Base-by-base conservation (phyloP, 2,113 vertebrate species). In the Dicaeum eximium region DNA sequence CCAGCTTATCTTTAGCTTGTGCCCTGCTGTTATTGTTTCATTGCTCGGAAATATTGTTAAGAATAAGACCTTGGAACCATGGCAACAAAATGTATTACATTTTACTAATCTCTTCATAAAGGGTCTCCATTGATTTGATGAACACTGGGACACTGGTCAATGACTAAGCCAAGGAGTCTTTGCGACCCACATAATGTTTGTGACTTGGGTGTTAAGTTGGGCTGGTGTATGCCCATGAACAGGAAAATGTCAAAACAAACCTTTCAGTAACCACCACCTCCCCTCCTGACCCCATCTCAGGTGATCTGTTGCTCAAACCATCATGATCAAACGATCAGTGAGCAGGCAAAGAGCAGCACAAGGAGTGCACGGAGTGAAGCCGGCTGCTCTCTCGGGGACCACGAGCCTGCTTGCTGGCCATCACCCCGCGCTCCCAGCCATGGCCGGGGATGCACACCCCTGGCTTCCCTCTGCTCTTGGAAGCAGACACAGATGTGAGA, bases 351-450 rank as follows among this genome's bases (percentile, higher is more conserved):
- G 6, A 58, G 72, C 18, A 73, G 38, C 33, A 50, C 4, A 3
- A 78, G 38, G 38, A 4, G 11, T 1, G 3, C 27, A 15, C 28
- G 25, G 37, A 44, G 30, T 7, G 38, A 15, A 69, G 30, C 37
- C 33, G 33, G 47, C 30, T 81, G 33, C 7, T 33, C 45, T 56
- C 48, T 20, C 38, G 28, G 64, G 15, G 33, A 24, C 18, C 23
- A 48, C 10, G 10, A 1, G 0, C 4, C 24, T 20, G 27, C 37
- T 45, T 0, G 0, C 20, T 28, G 42, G 54, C 22, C 0, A 0
- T 15, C 67, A 35, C n/a, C 25, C 35, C 13, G 27, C 0, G 1
- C 33, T 33, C n/a, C 42, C 44, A 37, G 73, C 21, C 42, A 47
- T 7, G 10, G 28, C 37, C 54, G 10, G 23, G 16, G 6, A 44